A percentile compares a stretch with the other conserved stretches of the same genome.
Conservation (phyloP, 2,888 invertebrate genomes). For the Ryuthela nishihirai region DNA sequence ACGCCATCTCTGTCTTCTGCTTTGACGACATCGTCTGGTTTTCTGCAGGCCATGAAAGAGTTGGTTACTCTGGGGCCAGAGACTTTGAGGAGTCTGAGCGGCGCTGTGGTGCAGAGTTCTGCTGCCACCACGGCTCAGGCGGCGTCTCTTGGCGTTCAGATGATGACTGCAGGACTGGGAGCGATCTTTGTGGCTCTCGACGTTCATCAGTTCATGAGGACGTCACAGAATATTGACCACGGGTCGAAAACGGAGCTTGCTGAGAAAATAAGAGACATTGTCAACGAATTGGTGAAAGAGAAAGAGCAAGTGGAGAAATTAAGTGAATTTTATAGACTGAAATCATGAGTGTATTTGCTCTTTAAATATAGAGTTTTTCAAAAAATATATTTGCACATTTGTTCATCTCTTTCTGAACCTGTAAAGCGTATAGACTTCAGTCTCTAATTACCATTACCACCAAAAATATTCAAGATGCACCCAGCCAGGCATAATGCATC, state of each 20-base stretch:
- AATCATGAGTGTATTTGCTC: slow-evolving; percentile 15
- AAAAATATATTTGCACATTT: too few species aligned
- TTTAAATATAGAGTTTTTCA: too few species aligned
- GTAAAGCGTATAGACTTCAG: too few species aligned
- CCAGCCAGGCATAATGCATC: too few species aligned
- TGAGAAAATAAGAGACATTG: slow-evolving; percentile 10
- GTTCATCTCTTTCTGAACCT: too few species aligned
- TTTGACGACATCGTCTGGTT: slow-evolving; percentile 17
- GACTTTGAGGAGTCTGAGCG: slow-evolving; percentile 24
- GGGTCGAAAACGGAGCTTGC: slow-evolving; percentile 32
- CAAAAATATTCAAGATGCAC: too few species aligned
- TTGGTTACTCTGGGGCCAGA: slow-evolving; percentile 22
- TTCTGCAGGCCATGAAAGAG: slow-evolving; percentile 30
- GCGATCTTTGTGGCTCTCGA: slow-evolving; percentile 31
- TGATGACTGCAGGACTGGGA: slow-evolving; percentile 23
- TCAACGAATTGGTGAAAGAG: slow-evolving; percentile 11
- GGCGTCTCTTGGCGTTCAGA: slow-evolving; percentile 17
- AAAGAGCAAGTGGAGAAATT: slow-evolving; percentile 13
- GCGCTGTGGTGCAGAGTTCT: slow-evolving; percentile 25
- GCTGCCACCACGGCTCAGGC: slow-evolving; percentile 21
- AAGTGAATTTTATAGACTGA: slow-evolving; percentile 17
- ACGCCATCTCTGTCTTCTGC: slow-evolving; percentile 17
- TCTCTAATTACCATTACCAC: too few species aligned
- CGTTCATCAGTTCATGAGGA: slow-evolving; percentile 24
- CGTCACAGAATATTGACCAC: slow-evolving; percentile 16